These are phyloP conservation scores for Drosophila elegans DNA, from an alignment of 1,140 invertebrate genomes.

Conservation along the genomic window DNA sequence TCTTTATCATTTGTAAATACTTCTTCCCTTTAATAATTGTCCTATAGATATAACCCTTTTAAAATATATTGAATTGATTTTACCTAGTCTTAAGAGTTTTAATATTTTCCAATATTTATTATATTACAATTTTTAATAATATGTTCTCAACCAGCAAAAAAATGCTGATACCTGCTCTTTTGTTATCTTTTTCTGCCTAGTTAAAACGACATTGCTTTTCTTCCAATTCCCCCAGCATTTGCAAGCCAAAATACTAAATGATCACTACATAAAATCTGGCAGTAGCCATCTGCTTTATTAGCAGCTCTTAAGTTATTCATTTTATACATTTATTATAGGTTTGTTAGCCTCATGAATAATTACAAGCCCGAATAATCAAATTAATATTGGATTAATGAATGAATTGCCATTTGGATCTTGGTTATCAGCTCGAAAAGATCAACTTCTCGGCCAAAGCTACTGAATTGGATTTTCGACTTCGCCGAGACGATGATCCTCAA, in stretches of 20 bases:
- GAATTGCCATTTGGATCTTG: slow-evolving; percentile 4
- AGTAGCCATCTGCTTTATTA: slow-evolving; percentile 1
- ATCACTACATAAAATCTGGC: neutral
- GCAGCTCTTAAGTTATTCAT: slow-evolving; percentile 24
- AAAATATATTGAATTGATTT: too few relatives aligned
- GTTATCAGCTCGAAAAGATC: slow-evolving; percentile 4
- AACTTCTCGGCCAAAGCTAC: slow-evolving; percentile 7
- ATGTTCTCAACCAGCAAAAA: too few relatives aligned
- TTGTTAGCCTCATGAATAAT: slow-evolving; percentile 30
- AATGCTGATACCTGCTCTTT: too few relatives aligned
- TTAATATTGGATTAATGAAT: slow-evolving; percentile 37
- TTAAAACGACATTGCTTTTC: neutral
- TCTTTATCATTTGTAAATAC: too few relatives aligned
- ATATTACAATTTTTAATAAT: too few relatives aligned
- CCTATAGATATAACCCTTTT: too few relatives aligned
- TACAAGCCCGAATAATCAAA: slow-evolving; percentile 26
- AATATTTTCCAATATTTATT: too few relatives aligned
- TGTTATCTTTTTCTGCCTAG: too few relatives aligned
- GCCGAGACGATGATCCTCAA: slow-evolving; percentile 19
- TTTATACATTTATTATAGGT: slow-evolving; percentile 12
- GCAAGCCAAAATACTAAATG: neutral
- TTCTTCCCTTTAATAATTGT: too few relatives aligned
- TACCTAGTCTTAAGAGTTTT: too few relatives aligned
- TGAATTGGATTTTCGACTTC: slow-evolving; percentile 19
- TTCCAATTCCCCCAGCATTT: neutral